Base-by-base conservation (phyloP, 2,797 vertebrate species). In the Rhabdophis nuchalis region DNA sequence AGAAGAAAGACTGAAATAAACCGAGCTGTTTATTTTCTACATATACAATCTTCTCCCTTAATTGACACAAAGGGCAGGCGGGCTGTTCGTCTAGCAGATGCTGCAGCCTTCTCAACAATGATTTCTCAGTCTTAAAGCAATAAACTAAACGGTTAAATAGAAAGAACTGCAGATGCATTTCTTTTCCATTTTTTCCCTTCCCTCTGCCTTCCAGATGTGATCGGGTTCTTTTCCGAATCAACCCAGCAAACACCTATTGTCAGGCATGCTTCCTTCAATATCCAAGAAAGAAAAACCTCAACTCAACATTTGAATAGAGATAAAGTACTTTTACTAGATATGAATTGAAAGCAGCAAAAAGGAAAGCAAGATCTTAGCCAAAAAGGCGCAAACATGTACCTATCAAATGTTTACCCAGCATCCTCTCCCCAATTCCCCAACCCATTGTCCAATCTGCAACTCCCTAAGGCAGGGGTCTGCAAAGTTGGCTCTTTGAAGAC, bases 171-270 rank as follows among this genome's bases (percentile, higher is more conserved):
- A 8, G 60, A 46, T 72, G 50, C 87, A 72, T 32, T 14, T 93
- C 11, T n/a, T 5, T 92, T 16, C 91, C 77, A 23, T 53, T 10
- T n/a, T 14, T 91, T 29, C 53, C 11, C 0, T 0, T 56, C 0
- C 53, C 60, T 20, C 1, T 86, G 11, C 29, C 90, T 36, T 58
- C 0, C 32, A 91, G 72, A 0, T 89, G 32, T 58, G 89, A 64
- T 88, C 29, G 10, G 25, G 16, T 88, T 60, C 56, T 52, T 7
- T 52, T 56, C 14, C 56, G 52, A 41, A 36, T 36, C 12, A 54
- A 77, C 68, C 14, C 20, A 77, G 25, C 50, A 60, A 89, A 61
- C 41, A 41, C 12, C 50, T 41, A 82, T n/a, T 50, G 46, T 50
- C 46, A 50, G 46, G 46, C 46, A 50, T 50, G 46, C 5, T 6